Conservation (phyloP, 2,113 vertebrate genomes). For the Crotalus helleri region DNA sequence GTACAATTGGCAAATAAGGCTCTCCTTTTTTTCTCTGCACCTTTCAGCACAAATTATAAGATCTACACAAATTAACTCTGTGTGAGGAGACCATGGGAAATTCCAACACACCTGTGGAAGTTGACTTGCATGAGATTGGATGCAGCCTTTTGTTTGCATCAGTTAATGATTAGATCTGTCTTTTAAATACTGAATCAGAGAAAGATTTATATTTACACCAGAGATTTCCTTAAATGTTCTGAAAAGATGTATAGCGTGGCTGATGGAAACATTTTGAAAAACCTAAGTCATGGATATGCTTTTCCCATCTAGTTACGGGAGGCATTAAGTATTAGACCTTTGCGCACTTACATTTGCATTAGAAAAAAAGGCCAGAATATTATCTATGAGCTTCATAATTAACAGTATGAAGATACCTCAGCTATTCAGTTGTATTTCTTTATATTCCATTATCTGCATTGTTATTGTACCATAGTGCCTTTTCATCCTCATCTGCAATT, state of each 20-base stretch:
- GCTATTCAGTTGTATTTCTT: not conserved
- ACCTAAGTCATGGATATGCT: conserved; percentile 31
- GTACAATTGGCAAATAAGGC: not conserved
- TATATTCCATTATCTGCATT: not conserved
- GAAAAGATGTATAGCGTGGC: no score
- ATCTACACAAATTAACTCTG: not conserved
- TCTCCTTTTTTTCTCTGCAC: not conserved
- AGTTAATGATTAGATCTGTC: not conserved
- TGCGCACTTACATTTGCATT: not conserved
- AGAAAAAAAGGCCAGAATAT: not conserved
- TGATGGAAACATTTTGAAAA: not conserved
- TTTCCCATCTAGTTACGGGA: conserved; percentile 9
- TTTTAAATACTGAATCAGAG: not conserved
- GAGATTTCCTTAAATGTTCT: not conserved
- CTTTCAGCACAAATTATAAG: not conserved
- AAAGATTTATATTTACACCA: not conserved
- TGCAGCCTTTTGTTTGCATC: not conserved
- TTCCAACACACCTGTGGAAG: not conserved
- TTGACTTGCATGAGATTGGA: not conserved
- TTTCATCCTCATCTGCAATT: not conserved
- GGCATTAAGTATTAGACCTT: not conserved
- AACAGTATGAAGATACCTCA: not conserved
- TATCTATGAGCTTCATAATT: not conserved
- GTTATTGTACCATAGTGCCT: not conserved
- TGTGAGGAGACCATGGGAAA: not conserved